Evolutionary conservation across 2,888 invertebrate species (phyloP), one percentile per base, ranked within the genome.

Genomic region (Caenorhabditis drosophilae): DNA sequence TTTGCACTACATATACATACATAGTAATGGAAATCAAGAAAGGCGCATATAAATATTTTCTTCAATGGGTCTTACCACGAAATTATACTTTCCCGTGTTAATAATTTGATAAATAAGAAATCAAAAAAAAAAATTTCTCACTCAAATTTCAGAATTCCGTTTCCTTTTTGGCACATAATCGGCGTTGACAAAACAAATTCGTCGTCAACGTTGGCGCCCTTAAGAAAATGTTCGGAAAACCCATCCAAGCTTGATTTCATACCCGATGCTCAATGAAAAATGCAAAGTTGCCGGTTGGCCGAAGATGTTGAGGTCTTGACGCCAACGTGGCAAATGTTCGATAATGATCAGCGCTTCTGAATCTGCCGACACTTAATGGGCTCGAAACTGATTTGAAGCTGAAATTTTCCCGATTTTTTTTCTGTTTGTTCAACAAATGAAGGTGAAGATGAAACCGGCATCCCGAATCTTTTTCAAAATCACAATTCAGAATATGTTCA

Each of bases 111-210:
- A n/a, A n/a, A n/a, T n/a, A n/a, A 22, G 16, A 26, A 20, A 22
- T 4, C 1, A 18, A 18, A 51, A 15, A 26, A 6, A 12, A 26
- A 46, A 23, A 25, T n/a, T n/a, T n/a, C 62, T 51, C 34, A 73
- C 72, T 73, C 68, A 60, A 79, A 73, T 25, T 60, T 75, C 23
- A 79, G 58, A 9, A 64, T 59, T 41, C 76, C 79, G 48, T 78
- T 73, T 12, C 78, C 78, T 49, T 68, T 67, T 45, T 79, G 79
- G 50, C 79, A 79, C 12, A 56, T 60, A 31, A 79, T 70, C 4
- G 77, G 70, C 4, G 75, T 75, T 2, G 72, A 72, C 23, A 79
- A 51, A 9, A 74, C 67, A 45, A 72, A 73, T 38, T 75, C 70
- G 44, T 69, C 73, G 11, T 72, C 67, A 15, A 67, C 55, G 18